Percentiles rank a stretch among this genome's conserved stretches.
Conservation (phyloP, 2,113 vertebrate genomes). For the Bombycilla garrulus region DNA sequence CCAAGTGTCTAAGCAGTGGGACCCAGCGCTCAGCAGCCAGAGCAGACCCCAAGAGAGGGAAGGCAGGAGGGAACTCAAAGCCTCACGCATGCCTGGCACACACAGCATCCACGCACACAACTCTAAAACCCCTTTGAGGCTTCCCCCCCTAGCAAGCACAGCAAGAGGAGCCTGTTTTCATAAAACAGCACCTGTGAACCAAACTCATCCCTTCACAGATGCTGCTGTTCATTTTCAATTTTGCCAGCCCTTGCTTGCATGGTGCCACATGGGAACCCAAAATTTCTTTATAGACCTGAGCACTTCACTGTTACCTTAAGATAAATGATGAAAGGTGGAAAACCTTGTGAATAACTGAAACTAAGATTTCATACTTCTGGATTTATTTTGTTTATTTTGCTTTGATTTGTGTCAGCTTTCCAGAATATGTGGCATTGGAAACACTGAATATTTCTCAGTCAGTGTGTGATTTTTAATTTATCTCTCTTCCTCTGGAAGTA, state of each 20-base stretch:
- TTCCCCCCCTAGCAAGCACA: rapidly evolving
- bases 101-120: neutral
- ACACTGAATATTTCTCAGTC: neutral
- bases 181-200: neutral
- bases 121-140: rapidly evolving
- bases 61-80: neutral
- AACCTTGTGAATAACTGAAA: neutral
- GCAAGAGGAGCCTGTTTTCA: neutral
- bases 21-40: neutral
- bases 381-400: neutral
- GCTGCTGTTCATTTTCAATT: neutral
- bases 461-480: neutral
- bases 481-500: neutral
- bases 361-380: neutral
- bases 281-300: neutral
- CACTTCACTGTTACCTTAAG: neutral
- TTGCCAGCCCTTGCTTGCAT: neutral
- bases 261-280: neutral
- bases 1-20: neutral
- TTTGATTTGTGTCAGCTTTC: neutral
- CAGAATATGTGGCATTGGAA: neutral
- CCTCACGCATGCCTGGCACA: neutral
- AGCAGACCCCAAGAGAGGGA: neutral
- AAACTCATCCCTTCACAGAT: neutral
- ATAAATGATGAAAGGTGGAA: neutral